These are phyloP conservation scores for Loxodonta africana DNA, from an alignment of 2,113 vertebrate species.

Conservation along the genomic window DNA sequence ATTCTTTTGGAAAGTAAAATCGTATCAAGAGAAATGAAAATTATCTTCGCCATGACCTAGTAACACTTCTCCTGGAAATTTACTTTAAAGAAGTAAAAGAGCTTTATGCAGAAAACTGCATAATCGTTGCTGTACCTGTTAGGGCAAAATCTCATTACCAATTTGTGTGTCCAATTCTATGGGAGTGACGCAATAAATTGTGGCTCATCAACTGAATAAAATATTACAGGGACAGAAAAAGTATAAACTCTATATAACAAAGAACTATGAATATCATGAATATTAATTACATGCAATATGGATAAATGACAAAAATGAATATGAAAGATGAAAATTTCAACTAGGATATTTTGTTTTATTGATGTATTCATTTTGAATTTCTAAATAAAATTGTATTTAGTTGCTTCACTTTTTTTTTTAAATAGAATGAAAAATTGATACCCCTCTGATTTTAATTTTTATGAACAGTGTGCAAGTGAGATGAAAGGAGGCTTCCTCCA, in stretches of 20 bases:
- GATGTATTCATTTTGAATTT: neutral
- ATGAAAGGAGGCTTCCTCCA: neutral
- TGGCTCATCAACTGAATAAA: neutral
- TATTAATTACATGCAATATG: neutral
- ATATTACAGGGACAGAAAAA: neutral
- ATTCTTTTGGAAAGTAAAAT: neutral
- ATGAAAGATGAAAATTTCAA: conserved; percentile 8
- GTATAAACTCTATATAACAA: neutral
- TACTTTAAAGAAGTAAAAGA: conserved; percentile 6
- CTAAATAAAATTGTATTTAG: neutral
- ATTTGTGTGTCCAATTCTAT: neutral
- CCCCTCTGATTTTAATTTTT: neutral
- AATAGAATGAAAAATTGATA: neutral
- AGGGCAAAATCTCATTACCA: conserved; percentile 14
- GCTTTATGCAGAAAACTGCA: neutral
- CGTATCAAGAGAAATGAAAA: neutral
- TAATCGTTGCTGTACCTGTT: neutral
- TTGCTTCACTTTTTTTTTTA: neutral
- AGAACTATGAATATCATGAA: neutral
- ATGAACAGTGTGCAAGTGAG: neutral
- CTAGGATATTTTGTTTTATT: neutral
- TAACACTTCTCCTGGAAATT: neutral
- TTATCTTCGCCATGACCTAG: neutral
- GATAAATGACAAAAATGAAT: neutral
- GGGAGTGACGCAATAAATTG: neutral